Evolutionary conservation across 2,113 vertebrate species (phyloP).

Genomic region (Atractosteus spatula): DNA sequence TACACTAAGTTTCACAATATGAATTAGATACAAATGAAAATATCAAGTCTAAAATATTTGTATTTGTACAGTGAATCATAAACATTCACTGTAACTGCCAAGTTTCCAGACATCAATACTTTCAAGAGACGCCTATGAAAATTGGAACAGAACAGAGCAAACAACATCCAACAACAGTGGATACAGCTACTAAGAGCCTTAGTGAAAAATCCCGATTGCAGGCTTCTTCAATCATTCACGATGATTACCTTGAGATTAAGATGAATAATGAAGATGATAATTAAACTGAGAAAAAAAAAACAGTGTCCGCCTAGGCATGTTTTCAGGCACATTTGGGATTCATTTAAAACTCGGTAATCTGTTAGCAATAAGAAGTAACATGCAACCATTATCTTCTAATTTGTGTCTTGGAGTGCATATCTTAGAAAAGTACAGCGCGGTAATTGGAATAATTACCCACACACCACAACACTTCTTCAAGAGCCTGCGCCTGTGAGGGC

Average conservation of each 20-base stretch:
- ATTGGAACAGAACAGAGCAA: no score
- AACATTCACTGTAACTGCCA: no score
- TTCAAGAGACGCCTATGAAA: no score
- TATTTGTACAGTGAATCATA: no score
- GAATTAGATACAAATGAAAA: no score
- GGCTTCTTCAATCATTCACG: neutral
- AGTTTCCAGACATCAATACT: no score
- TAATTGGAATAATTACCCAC: slow-evolving; percentile 75
- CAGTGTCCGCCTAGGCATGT: neutral
- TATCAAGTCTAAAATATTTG: no score
- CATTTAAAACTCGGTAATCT: slow-evolving; percentile 61
- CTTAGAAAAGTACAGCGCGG: slow-evolving; percentile 66
- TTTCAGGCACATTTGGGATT: slow-evolving; percentile 62
- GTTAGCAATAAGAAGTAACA: slow-evolving; percentile 71
- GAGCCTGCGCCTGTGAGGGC: neutral
- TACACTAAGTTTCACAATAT: no score
- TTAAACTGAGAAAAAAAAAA: neutral
- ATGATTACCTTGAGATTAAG: neutral
- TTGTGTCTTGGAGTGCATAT: slow-evolving; percentile 52
- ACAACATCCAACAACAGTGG: no score
- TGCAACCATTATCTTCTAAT: slow-evolving; percentile 73
- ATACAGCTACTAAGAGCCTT: no score
- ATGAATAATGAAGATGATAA: neutral
- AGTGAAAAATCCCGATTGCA: no score
- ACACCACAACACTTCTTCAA: slow-evolving; percentile 21